Evolutionary conservation across 2,888 invertebrate genomes (phyloP), one percentile per base, ranked within the genome.

Genomic region (Luffia ferchaultella): DNA sequence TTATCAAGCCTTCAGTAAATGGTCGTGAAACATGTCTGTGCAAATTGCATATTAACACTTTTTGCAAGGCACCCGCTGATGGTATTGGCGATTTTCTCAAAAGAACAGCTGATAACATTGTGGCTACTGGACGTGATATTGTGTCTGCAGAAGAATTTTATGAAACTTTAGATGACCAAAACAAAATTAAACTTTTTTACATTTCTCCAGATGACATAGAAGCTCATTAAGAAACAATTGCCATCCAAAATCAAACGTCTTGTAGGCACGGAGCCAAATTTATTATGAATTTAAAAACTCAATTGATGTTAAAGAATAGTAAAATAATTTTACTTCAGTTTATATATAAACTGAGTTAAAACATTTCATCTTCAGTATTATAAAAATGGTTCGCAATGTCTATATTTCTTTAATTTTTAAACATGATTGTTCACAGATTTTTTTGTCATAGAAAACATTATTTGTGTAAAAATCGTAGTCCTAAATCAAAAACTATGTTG

Each of bases 21-120:
- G n/a, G n/a, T n/a, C n/a, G n/a, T n/a, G 57, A 57, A 48, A 57
- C 51, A 49, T 57, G 58, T 41, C 30, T 57, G 5, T 59, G 57
- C 45, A 56, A 57, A 53, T 52, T 42, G 2, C 58, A 57, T 43
- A 46, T 46, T 7, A 55, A 57, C 41, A 19, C 48, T 1, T 12
- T 16, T 48, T 51, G 53, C 46, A 54, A 49, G 41, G 47, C 47
- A 20, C 41, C 41, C n/a, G 41, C 41, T 41, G 41, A 41, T 41
- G 41, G 41, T 12, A n/a, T 41, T 41, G 41, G 41, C n/a, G 41
- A n/a, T 9, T 51, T 15, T 2, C 16, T 51, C 7, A 52, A 52
- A 45, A 42, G 53, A 20, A 44, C 42, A 5, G 46, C 46, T 2
- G 54, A 55, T n/a, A 18, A 46, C 7, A 19, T 44, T 1, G 52